These are phyloP conservation scores for Ochropacha duplaris DNA, from an alignment of 2,888 invertebrate species.

Conservation along the genomic window DNA sequence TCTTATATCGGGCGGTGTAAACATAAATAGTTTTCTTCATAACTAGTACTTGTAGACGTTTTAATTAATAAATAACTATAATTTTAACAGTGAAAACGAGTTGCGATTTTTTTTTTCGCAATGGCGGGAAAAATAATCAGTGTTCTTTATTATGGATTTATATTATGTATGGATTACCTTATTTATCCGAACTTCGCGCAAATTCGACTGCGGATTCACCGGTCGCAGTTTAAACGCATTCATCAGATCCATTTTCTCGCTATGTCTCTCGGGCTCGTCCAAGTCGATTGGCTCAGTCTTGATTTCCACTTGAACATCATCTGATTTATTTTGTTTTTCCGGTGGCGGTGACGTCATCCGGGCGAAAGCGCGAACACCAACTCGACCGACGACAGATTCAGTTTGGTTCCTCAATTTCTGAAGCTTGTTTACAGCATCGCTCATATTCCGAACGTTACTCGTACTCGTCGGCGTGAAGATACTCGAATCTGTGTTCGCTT, in stretches of 20 bases:
- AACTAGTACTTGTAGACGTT: too few species aligned
- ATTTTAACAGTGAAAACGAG: too few species aligned
- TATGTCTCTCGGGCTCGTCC: constrained; percentile 63
- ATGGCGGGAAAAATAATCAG: too few species aligned
- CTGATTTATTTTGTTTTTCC: constrained; percentile 24
- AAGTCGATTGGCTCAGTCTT: constrained; percentile 71
- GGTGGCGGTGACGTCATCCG: constrained; percentile 61
- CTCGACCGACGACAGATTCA: constrained; percentile 56
- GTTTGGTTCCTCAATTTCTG: constrained; percentile 48
- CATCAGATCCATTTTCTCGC: constrained; percentile 69
- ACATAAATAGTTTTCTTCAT: too few species aligned
- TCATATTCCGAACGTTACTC: constrained; percentile 51
- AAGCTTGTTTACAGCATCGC: constrained; percentile 54
- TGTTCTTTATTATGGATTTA: too few species aligned
- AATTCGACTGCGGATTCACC: constrained; percentile 45
- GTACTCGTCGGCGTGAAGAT: constrained; percentile 60
- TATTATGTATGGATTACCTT: constrained; percentile 37
- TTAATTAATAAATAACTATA: too few species aligned
- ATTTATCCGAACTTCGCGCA: constrained; percentile 67
- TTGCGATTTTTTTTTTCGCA: too few species aligned
- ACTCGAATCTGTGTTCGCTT: constrained; percentile 44
- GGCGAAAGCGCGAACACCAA: constrained; percentile 73
- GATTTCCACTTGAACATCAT: constrained; percentile 61
- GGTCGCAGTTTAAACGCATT: constrained; percentile 66
- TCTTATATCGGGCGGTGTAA: too few species aligned